Evolutionary conservation across 2,797 vertebrate genomes (phyloP).

Genomic region (Anguilla marmorata): DNA sequence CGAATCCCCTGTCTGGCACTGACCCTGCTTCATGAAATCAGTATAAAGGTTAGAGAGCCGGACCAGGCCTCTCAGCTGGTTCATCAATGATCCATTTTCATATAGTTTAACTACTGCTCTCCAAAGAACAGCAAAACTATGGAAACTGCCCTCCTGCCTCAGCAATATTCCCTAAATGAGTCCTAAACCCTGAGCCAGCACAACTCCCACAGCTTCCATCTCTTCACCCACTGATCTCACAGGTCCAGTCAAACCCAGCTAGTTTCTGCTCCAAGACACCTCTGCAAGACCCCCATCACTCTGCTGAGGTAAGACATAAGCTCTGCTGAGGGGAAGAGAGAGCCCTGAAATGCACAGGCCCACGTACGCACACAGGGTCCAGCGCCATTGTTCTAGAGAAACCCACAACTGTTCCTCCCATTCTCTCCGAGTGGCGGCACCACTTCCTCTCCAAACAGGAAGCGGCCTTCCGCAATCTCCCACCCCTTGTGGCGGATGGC

Average conservation of each 20-base stretch:
- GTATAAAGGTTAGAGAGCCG: not conserved
- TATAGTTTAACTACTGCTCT: not conserved
- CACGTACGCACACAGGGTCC: not conserved
- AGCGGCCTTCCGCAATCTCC: constrained; percentile 21
- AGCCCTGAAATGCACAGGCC: not conserved
- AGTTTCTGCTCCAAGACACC: not conserved
- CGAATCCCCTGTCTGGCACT: not conserved
- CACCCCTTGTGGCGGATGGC: not conserved
- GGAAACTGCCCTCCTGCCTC: not conserved
- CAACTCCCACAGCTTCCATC: not conserved
- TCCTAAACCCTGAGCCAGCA: not conserved
- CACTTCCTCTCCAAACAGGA: constrained; percentile 35
- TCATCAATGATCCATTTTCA: constrained; percentile 4
- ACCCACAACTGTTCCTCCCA: constrained; percentile 27
- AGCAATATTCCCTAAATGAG: not conserved
- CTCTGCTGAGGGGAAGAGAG: not conserved
- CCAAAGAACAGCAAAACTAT: not conserved
- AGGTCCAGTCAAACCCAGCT: not conserved
- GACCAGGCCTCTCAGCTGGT: not conserved
- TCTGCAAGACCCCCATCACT: not conserved
- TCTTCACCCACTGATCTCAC: not conserved
- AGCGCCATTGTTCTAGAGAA: constrained; percentile 24
- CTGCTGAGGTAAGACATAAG: not conserved
- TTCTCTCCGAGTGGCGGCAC: constrained; percentile 23
- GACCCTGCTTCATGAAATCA: not conserved